phyloP scores from a whole-genome alignment of 35 echinoderm and acorn worm species.

The Ophiothrix spiculata region DNA sequence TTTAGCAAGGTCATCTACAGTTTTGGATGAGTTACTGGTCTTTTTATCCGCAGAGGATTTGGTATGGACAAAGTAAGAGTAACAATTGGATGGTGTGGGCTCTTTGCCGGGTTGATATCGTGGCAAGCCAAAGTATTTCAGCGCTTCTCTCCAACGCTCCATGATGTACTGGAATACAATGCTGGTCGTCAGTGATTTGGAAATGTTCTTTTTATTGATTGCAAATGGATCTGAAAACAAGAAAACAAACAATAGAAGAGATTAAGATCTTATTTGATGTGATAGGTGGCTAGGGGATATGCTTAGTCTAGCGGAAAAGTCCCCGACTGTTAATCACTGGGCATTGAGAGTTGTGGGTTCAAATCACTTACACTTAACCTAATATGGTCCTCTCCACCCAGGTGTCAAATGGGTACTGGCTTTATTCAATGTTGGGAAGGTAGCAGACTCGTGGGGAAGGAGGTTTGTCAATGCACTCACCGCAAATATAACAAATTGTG shows the following conservation, averaged over 20 bases:
- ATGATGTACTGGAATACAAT: slow-evolving; percentile 87
- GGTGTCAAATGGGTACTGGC: no score
- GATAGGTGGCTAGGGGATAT: no score
- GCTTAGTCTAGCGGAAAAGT: no score
- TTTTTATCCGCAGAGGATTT: neutral
- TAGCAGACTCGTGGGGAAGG: no score
- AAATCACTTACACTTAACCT: no score
- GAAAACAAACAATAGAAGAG: neutral
- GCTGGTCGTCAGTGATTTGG: slow-evolving; percentile 67
- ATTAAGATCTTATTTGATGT: neutral
- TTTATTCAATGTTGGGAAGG: no score
- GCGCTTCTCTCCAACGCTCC: slow-evolving; percentile 70
- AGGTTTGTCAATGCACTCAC: no score
- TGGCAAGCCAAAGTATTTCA: slow-evolving; percentile 78
- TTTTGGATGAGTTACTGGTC: neutral
- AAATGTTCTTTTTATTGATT: slow-evolving; percentile 55
- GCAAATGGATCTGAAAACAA: slow-evolving; percentile 74
- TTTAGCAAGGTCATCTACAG: neutral
- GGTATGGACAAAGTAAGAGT: neutral
- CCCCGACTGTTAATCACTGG: no score
- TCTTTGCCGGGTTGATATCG: slow-evolving; percentile 19
- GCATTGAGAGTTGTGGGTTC: no score
- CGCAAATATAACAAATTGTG: no score
- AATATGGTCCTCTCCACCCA: no score
- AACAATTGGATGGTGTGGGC: slow-evolving; percentile 5